Percentiles rank a stretch among this genome's conserved stretches.
phyloP scores from a whole-genome alignment of 2,888 invertebrate genomes.

The Saturnia pavonia region DNA sequence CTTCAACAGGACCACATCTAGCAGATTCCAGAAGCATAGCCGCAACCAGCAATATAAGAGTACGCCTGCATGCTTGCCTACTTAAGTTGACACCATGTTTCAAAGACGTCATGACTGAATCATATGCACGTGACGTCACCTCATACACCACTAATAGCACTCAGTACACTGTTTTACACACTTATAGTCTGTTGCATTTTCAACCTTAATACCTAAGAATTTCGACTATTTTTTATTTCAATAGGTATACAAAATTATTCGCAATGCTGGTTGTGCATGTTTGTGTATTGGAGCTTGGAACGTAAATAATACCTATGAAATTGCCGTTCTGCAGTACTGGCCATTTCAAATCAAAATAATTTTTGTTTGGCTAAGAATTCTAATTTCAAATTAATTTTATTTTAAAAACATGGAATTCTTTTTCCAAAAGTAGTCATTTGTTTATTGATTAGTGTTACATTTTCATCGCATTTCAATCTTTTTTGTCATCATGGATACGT shows the following conservation, averaged over 20 bases:
- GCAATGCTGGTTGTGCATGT: constrained; percentile 55
- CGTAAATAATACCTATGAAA: too few relatives aligned
- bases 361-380: too few relatives aligned
- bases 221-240: not conserved
- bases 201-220: constrained; percentile 23
- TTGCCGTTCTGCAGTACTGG: too few relatives aligned
- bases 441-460: too few relatives aligned
- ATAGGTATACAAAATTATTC: too few relatives aligned
- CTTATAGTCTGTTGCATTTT: constrained; percentile 32
- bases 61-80: constrained; percentile 85
- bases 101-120: constrained; percentile 77
- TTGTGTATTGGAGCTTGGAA: not conserved
- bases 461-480: too few relatives aligned
- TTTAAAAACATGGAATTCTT: too few relatives aligned
- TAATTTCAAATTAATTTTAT: too few relatives aligned
- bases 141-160: constrained; percentile 38
- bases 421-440: too few relatives aligned
- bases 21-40: constrained; percentile 52
- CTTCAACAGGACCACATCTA: constrained; percentile 59
- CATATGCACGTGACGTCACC: constrained; percentile 31
- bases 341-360: too few relatives aligned
- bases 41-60: constrained; percentile 38
- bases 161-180: constrained; percentile 17
- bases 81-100: constrained; percentile 87
- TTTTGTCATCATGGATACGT: too few relatives aligned